These are phyloP conservation scores for Gymnoscelis rufifasciata DNA, from an alignment of 2,888 invertebrate genomes.

Conservation along the genomic window DNA sequence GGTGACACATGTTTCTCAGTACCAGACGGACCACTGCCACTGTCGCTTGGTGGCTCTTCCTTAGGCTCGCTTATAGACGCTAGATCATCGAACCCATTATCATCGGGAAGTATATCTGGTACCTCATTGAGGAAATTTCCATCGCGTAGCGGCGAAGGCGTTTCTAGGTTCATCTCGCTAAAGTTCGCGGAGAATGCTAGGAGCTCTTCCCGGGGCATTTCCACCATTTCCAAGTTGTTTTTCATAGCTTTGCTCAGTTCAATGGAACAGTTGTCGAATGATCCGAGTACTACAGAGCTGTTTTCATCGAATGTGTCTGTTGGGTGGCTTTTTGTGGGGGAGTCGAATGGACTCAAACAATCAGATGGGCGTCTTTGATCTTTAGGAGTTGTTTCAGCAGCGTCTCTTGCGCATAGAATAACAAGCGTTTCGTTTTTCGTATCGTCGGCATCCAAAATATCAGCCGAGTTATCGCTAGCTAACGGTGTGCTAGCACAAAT, in stretches of 20 bases:
- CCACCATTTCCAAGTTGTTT: conserved; percentile 55
- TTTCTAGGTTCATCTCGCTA: conserved; percentile 70
- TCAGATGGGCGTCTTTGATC: conserved; percentile 58
- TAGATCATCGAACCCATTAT: conserved; percentile 55
- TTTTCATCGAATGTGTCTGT: conserved; percentile 71
- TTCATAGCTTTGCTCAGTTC: conserved; percentile 74
- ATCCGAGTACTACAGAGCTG: conserved; percentile 78
- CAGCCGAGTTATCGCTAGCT: conserved; percentile 48
- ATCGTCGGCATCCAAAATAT: conserved; percentile 41
- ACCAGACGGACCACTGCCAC: conserved; percentile 47
- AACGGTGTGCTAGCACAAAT: conserved; percentile 60
- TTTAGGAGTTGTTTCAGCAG: conserved; percentile 44
- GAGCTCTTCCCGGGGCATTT: conserved; percentile 69
- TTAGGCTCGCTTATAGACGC: conserved; percentile 48
- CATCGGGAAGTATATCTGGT: conserved; percentile 60
- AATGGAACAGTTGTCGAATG: conserved; percentile 77
- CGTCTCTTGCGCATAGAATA: conserved; percentile 43
- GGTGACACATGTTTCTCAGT: conserved; percentile 63
- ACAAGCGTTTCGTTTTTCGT: conserved; percentile 36
- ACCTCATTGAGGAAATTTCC: conserved; percentile 71
- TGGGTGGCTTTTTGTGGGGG: conserved; percentile 67
- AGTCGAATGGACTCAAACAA: conserved; percentile 63
- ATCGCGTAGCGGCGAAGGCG: conserved; percentile 68
- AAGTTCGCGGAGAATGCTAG: conserved; percentile 77
- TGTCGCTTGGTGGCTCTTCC: conserved; percentile 37